Evolutionary conservation across 2,888 invertebrate genomes (phyloP), one percentile per base, ranked within the genome.

Genomic region (Drosophila borealis): DNA sequence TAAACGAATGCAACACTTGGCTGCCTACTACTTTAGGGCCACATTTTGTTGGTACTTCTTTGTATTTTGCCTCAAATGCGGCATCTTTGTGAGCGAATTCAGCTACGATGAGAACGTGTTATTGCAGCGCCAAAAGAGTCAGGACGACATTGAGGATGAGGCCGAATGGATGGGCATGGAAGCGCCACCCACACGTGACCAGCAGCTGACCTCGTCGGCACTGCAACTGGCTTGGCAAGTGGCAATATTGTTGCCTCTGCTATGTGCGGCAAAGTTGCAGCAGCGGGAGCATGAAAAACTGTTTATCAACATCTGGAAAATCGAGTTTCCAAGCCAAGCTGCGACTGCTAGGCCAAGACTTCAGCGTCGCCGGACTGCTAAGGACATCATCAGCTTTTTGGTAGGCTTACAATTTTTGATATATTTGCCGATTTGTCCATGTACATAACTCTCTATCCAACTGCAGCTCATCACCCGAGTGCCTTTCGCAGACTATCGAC

Each of bases 11-110:
- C 74, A 81, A 21, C 50, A 76, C 5, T 25, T 54, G 44, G 74
- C 78, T 25, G 75, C 70, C 5, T 45, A 21, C 19, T 82, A 78
- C 21, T 86, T 86, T 21, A 37, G 42, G 8, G 13, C 46, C 4
- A 49, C 64, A 0, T 81, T 63, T 34, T 33, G 34, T 8, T 57
- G 54, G 25, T 50, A 53, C 10, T 8, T 41, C 2, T 25, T n/a
- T 11, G 8, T 69, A 6, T 9, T 74, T 6, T 46, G 6, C 21
- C 10, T 73, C 14, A 57, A 53, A 1, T 64, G 65, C 13, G 50
- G 36, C n/a, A 11, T 25, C 11, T 50, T 71, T 8, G 2, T 65
- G 1, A 11, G 44, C 9, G 8, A 13, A 4, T 71, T 68, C 5
- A 14, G 10, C n/a, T 70, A 72, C 37, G 60, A 78, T 3, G 53